Percentiles rank a stretch among this genome's conserved stretches.
These are phyloP conservation scores for Lithobates sylvaticus DNA, from an alignment of 2,797 vertebrate species.

Conservation along the genomic window DNA sequence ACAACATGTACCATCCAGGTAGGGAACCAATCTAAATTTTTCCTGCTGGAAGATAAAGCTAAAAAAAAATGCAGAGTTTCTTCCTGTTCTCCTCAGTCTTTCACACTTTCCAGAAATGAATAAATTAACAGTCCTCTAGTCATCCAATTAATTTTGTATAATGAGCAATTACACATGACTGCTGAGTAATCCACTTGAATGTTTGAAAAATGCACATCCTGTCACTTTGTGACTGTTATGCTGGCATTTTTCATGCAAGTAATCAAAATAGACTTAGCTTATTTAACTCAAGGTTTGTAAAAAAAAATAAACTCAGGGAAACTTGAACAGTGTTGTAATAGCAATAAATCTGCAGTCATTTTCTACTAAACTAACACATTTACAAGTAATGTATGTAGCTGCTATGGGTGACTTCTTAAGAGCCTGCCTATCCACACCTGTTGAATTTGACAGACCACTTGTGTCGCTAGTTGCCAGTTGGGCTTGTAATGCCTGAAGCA, in stretches of 20 bases:
- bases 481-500: not conserved
- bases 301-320: not conserved
- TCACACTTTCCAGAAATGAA: constrained; percentile 58
- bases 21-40: constrained; percentile 18
- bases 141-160: constrained; percentile 57
- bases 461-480: not conserved
- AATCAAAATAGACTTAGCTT: not conserved
- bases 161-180: constrained; percentile 50
- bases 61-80: constrained; percentile 27
- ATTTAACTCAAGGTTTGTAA: not conserved
- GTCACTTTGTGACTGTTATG: constrained; percentile 35
- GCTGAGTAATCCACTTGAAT: constrained; percentile 45
- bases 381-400: not conserved
- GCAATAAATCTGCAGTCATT: not conserved
- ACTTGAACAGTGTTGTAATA: not conserved
- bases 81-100: constrained; percentile 35
- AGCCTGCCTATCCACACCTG: not conserved
- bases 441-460: not conserved
- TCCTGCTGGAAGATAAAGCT: constrained; percentile 26
- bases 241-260: constrained; percentile 2
- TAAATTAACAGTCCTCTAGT: constrained; percentile 56
- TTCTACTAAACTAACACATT: not conserved
- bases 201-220: constrained; percentile 19
- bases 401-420: not conserved
- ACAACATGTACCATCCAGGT: not conserved